Evolutionary conservation across 2,113 vertebrate genomes (phyloP).

Genomic region (Pan paniscus): DNA sequence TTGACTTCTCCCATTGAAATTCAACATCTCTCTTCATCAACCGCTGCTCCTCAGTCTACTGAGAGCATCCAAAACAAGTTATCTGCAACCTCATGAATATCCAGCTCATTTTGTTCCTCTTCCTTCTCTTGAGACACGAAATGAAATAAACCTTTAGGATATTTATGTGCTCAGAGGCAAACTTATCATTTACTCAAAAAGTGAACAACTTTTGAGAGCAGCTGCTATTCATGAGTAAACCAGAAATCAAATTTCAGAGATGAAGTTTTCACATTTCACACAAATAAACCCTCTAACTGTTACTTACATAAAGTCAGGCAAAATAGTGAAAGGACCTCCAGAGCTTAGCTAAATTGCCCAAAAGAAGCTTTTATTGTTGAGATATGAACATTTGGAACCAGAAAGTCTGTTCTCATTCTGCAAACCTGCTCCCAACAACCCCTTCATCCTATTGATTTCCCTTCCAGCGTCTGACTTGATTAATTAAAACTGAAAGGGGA

Average conservation of each 20-base stretch:
- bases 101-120: neutral
- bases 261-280: neutral
- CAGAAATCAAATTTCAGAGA: slow-evolving; percentile 27
- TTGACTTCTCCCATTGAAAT: slow-evolving; percentile 39
- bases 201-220: slow-evolving; percentile 50
- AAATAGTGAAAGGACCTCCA: neutral
- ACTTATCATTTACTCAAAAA: slow-evolving; percentile 41
- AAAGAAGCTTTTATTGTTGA: neutral
- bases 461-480: neutral
- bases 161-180: slow-evolving; percentile 47
- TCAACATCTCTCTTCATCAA: neutral
- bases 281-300: slow-evolving; percentile 21
- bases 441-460: neutral
- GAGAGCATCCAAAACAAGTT: slow-evolving; percentile 36
- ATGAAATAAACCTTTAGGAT: slow-evolving; percentile 49
- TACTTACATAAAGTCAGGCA: neutral
- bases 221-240: slow-evolving; percentile 41
- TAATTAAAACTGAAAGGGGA: neutral
- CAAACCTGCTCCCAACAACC: neutral
- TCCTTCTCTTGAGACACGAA: slow-evolving; percentile 42
- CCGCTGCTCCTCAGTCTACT: neutral
- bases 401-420: neutral
- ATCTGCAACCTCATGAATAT: slow-evolving; percentile 39
- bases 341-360: neutral
- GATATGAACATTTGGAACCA: neutral